Evolutionary conservation across 2,888 invertebrate species (phyloP), one percentile per base, ranked within the genome.

Genomic region (Eucriotettix oculatus): DNA sequence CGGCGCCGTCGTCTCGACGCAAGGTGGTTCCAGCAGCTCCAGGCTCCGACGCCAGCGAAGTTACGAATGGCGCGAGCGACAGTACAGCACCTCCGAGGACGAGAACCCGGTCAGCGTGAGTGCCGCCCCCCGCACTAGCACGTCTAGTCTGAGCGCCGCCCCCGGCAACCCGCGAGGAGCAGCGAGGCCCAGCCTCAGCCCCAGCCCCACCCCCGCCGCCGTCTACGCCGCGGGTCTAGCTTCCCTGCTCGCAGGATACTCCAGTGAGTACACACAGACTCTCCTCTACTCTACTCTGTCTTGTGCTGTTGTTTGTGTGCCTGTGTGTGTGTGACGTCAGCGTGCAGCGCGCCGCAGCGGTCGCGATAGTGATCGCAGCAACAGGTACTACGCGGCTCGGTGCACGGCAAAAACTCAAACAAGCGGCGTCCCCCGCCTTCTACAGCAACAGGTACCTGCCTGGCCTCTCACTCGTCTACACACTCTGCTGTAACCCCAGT

Each of bases 21-120:
- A 12, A n/a, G 54, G 54, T 54, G 54, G 54, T 54, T 17, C 17
- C 9, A 16, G 16, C 9, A 16, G 16, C 54, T 16, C 17, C 7
- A 16, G 55, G 10, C n/a, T 65, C 53, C 61, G 65, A 16, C 54
- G 65, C 43, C 65, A 65, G 57, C 57, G 65, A 44, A 64, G 64
- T 52, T 64, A 64, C 59, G 65, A 65, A 58, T 65, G 65, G 65
- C 61, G 65, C 43, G 64, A 65, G 57, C 55, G 65, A 17, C 65
- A 65, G 60, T 65, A 64, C 59, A 63, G 63, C 56, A 65, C 65
- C 16, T 65, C 65, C 41, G 65, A 65, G 54, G 65, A 65, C 52
- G 65, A 65, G 60, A 60, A 61, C 16, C 53, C 58, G 42, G 60
- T 29, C 42, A 42, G 59, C 41, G 54, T 58, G 12, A 60, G 56